These are phyloP conservation scores for Sycobia sp. DNA, from an alignment of 1,140 invertebrate genomes.

Conservation along the genomic window DNA sequence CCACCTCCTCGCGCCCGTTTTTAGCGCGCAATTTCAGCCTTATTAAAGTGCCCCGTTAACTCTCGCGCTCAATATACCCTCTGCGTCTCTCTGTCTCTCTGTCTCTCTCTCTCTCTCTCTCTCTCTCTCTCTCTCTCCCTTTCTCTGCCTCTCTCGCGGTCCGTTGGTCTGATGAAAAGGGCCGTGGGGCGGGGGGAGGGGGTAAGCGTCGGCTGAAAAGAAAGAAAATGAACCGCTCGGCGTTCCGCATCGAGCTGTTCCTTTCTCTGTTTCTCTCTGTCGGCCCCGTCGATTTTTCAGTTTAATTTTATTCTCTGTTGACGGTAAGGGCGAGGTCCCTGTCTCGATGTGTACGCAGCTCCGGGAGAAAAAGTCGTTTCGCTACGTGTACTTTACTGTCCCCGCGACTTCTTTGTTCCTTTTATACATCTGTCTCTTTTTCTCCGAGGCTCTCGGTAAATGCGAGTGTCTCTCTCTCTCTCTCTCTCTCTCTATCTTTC, in stretches of 20 bases:
- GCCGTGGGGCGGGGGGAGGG: too few species aligned
- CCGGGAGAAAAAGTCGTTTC: conserved; percentile 13
- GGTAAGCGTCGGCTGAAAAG: not conserved
- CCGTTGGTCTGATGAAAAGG: too few species aligned
- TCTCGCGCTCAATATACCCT: too few species aligned
- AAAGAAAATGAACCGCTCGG: not conserved
- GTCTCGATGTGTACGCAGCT: not conserved
- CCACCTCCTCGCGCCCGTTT: not conserved
- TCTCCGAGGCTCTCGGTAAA: not conserved
- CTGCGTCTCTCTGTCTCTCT: too few species aligned
- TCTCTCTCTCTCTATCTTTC: too few species aligned
- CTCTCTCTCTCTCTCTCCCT: too few species aligned
- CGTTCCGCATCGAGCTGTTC: not conserved
- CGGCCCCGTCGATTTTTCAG: conserved; percentile 26
- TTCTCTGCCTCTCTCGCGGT: not conserved
- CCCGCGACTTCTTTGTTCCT: not conserved
- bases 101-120: too few species aligned
- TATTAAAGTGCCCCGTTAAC: too few species aligned
- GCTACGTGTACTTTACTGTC: conserved; percentile 21
- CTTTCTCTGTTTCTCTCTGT: not conserved
- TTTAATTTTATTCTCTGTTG: conserved; percentile 27
- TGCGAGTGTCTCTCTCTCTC: conserved; percentile 1
- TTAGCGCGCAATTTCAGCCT: too few species aligned
- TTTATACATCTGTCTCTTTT: not conserved
- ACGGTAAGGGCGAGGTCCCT: conserved; percentile 4